Percentiles rank a stretch among this genome's conserved stretches.
Conservation (phyloP, 2,888 invertebrate genomes). For the Stenchaetothrips biformis region DNA sequence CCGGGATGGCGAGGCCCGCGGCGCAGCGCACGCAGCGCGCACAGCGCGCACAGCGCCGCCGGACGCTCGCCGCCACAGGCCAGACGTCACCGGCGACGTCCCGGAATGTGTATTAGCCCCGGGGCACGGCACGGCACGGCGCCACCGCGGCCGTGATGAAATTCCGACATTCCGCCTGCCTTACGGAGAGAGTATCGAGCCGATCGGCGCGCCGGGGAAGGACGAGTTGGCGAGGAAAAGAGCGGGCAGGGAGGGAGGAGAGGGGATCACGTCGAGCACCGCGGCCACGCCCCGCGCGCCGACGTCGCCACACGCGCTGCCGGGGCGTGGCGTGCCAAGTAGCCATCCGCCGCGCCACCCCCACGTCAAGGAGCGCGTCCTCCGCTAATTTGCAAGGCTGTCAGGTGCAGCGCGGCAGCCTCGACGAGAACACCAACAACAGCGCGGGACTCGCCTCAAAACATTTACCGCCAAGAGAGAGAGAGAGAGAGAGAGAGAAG, state of each 20-base stretch:
- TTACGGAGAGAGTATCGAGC: neutral
- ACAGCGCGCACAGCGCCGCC: neutral
- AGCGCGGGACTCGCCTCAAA: neutral
- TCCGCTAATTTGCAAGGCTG: neutral
- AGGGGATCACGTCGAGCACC: neutral
- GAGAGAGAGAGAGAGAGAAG: neutral
- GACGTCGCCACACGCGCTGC: neutral
- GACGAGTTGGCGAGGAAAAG: neutral
- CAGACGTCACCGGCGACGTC: neutral
- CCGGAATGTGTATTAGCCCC: constrained; percentile 1
- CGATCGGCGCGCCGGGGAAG: neutral
- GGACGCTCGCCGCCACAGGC: neutral
- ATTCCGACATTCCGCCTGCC: neutral
- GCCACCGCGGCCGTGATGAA: neutral
- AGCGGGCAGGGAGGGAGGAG: neutral
- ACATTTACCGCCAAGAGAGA: neutral
- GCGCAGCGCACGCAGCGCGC: neutral
- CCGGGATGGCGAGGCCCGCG: neutral
- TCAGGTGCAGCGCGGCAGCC: neutral
- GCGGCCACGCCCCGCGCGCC: neutral
- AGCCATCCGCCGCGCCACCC: too few species aligned
- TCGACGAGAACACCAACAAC: neutral
- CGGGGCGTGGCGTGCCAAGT: neutral
- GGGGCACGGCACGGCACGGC: neutral
- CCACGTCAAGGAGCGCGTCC: neutral